Evolutionary conservation across 2,113 vertebrate species (phyloP).

Genomic region (Muntiacus muntjak): DNA sequence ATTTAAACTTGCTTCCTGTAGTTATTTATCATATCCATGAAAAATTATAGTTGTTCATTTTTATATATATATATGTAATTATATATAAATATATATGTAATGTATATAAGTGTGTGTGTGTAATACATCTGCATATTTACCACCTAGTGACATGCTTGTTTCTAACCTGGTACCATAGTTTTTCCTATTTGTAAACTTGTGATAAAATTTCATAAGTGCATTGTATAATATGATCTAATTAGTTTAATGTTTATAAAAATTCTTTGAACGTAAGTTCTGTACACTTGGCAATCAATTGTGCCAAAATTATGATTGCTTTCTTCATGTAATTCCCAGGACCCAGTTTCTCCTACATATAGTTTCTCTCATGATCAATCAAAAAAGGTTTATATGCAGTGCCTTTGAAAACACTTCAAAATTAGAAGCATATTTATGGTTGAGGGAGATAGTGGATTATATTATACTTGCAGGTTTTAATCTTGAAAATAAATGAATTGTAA

Average conservation of each 20-base stretch:
- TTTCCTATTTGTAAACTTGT: constrained; percentile 24
- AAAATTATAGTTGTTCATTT: neutral
- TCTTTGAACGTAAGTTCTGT: constrained; percentile 32
- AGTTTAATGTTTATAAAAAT: constrained; percentile 53
- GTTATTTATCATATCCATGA: neutral
- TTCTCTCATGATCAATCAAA: constrained; percentile 22
- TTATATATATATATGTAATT: neutral
- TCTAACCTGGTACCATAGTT: neutral
- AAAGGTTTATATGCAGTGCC: neutral
- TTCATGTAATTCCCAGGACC: constrained; percentile 23
- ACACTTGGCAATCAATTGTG: neutral
- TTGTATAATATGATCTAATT: constrained; percentile 48
- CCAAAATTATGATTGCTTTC: constrained; percentile 30
- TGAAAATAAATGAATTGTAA: constrained; percentile 17
- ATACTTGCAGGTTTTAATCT: constrained; percentile 36
- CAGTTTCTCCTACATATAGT: neutral
- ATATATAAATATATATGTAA: neutral
- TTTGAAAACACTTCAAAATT: constrained; percentile 43
- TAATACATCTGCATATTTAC: neutral
- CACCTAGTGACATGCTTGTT: neutral
- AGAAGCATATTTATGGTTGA: constrained; percentile 44
- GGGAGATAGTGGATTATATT: constrained; percentile 16
- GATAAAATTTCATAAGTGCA: neutral
- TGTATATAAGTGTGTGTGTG: neutral
- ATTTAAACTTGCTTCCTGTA: neutral